A percentile compares a stretch with the other conserved stretches of the same genome.
Evolutionary conservation across 2,113 vertebrate species (phyloP).

Genomic region (Megaptera novaeangliae): DNA sequence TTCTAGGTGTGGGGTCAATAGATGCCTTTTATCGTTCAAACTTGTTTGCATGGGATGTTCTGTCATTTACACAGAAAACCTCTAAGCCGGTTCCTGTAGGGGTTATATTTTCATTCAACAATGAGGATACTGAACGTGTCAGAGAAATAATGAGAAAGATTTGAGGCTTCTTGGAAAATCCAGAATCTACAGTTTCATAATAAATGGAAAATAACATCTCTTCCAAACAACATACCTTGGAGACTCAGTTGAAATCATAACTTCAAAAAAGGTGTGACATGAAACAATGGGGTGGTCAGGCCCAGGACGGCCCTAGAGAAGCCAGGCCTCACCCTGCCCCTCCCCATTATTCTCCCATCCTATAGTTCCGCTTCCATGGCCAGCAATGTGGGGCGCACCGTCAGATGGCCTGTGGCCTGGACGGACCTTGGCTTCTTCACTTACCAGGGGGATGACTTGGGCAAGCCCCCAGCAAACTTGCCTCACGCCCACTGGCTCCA

Average conservation of each 20-base stretch:
- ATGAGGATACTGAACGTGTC: background rate
- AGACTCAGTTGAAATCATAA: background rate
- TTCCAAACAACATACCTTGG: background rate
- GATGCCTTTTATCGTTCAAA: background rate
- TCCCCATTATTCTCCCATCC: background rate
- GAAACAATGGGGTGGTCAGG: background rate
- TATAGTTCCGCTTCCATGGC: background rate
- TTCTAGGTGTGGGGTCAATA: background rate
- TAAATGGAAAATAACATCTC: background rate
- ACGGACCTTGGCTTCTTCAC: background rate
- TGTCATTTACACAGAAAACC: background rate
- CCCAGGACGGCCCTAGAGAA: background rate
- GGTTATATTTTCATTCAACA: background rate
- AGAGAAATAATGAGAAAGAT: background rate
- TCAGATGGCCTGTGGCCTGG: background rate
- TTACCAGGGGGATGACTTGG: background rate
- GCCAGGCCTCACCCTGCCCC: background rate
- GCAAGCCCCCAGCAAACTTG: background rate
- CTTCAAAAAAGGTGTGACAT: background rate
- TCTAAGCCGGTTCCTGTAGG: background rate
- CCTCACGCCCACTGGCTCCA: background rate
- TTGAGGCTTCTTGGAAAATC: background rate
- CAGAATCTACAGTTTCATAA: background rate
- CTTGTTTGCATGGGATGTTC: background rate
- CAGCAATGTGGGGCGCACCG: accelerated